Conservation (phyloP, 2,888 invertebrate genomes). For the Lissonota sp. region DNA sequence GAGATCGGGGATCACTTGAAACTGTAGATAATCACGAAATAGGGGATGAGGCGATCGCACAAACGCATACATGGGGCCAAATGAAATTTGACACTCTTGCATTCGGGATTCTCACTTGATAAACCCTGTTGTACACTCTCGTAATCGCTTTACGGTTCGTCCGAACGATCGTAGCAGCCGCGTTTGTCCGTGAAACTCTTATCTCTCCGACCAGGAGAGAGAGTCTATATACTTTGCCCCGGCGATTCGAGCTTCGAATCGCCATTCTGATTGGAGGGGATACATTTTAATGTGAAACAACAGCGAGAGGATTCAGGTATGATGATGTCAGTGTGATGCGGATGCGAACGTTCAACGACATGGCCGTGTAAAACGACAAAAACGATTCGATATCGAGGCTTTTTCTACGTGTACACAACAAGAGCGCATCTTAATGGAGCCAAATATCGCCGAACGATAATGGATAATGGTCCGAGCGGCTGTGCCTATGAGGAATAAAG, state of each 20-base stretch:
- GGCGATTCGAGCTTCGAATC: constrained; percentile 61
- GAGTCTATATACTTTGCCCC: constrained; percentile 56
- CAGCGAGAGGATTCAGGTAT: constrained; percentile 14
- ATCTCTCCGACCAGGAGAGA: constrained; percentile 50
- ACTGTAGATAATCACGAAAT: neutral
- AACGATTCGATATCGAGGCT: constrained; percentile 50
- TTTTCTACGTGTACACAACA: constrained; percentile 32
- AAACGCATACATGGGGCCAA: constrained; percentile 24
- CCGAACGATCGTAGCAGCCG: constrained; percentile 68
- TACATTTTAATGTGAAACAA: constrained; percentile 22
- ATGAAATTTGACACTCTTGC: constrained; percentile 56
- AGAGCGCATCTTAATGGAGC: constrained; percentile 42
- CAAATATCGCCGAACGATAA: constrained; percentile 63
- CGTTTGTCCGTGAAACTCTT: constrained; percentile 67
- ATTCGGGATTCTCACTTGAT: constrained; percentile 35
- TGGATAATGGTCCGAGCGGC: constrained; percentile 32
- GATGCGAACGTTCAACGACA: constrained; percentile 43
- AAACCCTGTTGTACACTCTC: constrained; percentile 38
- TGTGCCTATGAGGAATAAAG: constrained; percentile 42
- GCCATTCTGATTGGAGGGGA: constrained; percentile 53
- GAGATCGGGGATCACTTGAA: constrained; percentile 54
- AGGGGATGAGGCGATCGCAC: neutral
- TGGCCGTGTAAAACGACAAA: constrained; percentile 27
- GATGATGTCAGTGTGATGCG: constrained; percentile 40
- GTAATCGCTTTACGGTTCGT: constrained; percentile 78